Evolutionary conservation across 2,888 invertebrate species (phyloP).

Genomic region (Cordilura impudica): DNA sequence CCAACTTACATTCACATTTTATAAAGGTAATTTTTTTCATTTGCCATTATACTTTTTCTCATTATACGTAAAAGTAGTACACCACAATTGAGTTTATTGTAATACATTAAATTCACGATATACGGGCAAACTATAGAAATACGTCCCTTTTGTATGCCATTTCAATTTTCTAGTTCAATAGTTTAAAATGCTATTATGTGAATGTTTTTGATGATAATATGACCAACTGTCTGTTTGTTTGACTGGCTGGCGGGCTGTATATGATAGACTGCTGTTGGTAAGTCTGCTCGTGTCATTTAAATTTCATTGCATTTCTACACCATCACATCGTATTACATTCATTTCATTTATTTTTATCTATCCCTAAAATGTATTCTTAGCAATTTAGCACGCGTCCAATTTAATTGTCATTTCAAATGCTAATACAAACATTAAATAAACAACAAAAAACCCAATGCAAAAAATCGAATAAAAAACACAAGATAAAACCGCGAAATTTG

Average conservation of each 20-base stretch:
- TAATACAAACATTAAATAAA: not conserved
- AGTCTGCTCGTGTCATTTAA: constrained; percentile 35
- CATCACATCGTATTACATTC: constrained; percentile 4
- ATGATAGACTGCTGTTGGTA: too few species aligned
- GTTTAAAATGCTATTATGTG: constrained; percentile 46
- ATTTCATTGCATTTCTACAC: constrained; percentile 34
- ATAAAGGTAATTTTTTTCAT: not conserved
- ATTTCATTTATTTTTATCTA: constrained; percentile 54
- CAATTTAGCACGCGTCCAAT: constrained; percentile 62
- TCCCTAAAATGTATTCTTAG: constrained; percentile 59
- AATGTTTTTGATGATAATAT: constrained; percentile 28
- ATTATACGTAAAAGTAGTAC: not conserved
- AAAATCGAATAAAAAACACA: not conserved
- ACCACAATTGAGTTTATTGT: not conserved
- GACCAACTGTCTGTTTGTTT: not conserved
- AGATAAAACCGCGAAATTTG: constrained; percentile 30
- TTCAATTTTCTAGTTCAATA: constrained; percentile 61
- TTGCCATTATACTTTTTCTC: not conserved
- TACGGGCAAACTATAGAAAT: not conserved
- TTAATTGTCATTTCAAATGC: constrained; percentile 56
- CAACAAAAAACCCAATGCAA: not conserved
- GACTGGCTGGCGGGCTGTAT: not conserved
- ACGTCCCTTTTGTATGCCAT: constrained; percentile 1
- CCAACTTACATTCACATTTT: not conserved
- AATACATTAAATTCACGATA: not conserved